phyloP scores from a whole-genome alignment of 1,140 invertebrate species.

The Panagrolaimus sp. region DNA sequence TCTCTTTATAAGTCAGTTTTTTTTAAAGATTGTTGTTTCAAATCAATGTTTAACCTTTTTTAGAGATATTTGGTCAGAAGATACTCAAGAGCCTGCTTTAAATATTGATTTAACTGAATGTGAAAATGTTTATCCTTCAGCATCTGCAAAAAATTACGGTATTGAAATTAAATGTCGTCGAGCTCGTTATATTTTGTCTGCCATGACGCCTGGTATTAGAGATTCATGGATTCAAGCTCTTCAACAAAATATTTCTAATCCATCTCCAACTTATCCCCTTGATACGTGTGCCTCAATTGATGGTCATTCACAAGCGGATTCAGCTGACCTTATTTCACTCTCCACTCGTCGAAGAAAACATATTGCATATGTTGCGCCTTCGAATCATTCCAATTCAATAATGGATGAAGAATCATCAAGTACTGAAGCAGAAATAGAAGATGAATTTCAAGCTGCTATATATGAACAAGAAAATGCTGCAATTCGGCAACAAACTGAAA shows the following conservation, averaged over 20 bases:
- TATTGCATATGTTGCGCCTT: conserved; percentile 56
- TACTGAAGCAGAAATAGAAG: conserved; percentile 20
- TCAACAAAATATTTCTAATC: conserved; percentile 51
- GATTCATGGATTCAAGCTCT: conserved; percentile 79
- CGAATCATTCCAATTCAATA: conserved; percentile 54
- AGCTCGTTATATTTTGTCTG: conserved; percentile 68
- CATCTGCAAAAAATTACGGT: conserved; percentile 70
- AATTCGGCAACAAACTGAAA: neutral
- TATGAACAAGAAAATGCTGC: conserved; percentile 6
- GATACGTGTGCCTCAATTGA: conserved; percentile 37
- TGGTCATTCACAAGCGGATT: conserved; percentile 46
- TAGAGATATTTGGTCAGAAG: conserved; percentile 76
- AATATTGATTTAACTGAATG: conserved; percentile 80
- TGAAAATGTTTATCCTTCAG: conserved; percentile 72
- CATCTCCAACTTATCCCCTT: conserved; percentile 53
- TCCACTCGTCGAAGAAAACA: conserved; percentile 48
- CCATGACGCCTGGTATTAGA: conserved; percentile 72
- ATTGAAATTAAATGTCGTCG: conserved; percentile 66
- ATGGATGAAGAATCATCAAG: conserved; percentile 51
- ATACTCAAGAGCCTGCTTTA: conserved; percentile 75
- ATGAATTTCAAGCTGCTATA: conserved; percentile 21
- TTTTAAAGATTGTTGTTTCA: too few species aligned
- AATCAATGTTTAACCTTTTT: too few species aligned
- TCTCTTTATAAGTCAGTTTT: conserved; percentile 68
- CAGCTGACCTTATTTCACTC: conserved; percentile 37